phyloP scores from a whole-genome alignment of 53 echinoderm and acorn worm species.

The Holothuria leucospilota region DNA sequence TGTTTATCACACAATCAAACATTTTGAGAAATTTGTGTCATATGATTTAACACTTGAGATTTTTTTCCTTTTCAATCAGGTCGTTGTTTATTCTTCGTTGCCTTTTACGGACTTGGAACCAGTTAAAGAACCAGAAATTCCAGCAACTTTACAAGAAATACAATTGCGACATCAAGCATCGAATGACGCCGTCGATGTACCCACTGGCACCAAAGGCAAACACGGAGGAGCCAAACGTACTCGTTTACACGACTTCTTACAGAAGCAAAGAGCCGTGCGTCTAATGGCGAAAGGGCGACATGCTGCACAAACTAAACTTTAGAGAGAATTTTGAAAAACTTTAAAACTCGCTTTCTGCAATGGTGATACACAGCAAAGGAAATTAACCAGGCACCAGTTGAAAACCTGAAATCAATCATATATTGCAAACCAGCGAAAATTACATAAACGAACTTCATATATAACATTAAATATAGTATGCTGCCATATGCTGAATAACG shows the following conservation, averaged over 20 bases:
- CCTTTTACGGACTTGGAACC: constrained; percentile 91
- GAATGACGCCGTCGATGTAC: constrained; percentile 61
- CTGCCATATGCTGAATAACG: too few species aligned
- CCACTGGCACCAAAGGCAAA: constrained; percentile 43
- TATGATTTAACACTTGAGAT: too few species aligned
- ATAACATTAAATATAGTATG: too few species aligned
- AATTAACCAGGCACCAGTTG: too few species aligned
- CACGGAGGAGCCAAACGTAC: constrained; percentile 69
- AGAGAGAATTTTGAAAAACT: too few species aligned
- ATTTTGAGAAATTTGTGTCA: too few species aligned
- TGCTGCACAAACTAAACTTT: constrained; percentile 21
- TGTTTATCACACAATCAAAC: too few species aligned
- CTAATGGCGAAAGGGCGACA: constrained; percentile 49
- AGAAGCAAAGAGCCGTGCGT: constrained; percentile 79
- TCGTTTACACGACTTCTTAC: constrained; percentile 79
- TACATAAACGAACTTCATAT: too few species aligned
- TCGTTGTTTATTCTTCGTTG: constrained; percentile 91
- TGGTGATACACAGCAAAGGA: too few species aligned
- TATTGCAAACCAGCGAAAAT: too few species aligned
- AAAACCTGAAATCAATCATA: too few species aligned
- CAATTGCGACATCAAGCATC: constrained; percentile 85
- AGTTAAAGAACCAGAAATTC: constrained; percentile 80
- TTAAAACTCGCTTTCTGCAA: too few species aligned
- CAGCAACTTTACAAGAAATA: constrained; percentile 81
- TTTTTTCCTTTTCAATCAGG: constrained; percentile 44